These are phyloP conservation scores for Drosophila barbarae DNA, from an alignment of 2,888 invertebrate genomes.

Conservation along the genomic window DNA sequence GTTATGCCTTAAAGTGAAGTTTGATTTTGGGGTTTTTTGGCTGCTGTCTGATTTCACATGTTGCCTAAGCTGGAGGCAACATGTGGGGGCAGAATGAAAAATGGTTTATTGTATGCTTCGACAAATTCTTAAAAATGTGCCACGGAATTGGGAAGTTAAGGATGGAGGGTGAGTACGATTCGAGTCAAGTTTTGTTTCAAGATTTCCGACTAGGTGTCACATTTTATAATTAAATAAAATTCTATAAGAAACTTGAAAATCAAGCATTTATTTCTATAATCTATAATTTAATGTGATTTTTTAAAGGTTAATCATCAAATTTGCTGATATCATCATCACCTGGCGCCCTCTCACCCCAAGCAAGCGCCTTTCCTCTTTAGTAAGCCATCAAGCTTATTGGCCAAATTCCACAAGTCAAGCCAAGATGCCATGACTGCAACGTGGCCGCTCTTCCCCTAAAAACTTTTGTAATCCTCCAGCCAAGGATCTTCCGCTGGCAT, in stretches of 20 bases:
- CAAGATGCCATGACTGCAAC: conserved; percentile 21
- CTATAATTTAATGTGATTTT: background rate
- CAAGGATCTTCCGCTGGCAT: conserved; percentile 13
- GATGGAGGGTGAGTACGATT: too few relatives aligned
- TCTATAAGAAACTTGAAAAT: background rate
- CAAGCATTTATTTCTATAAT: background rate
- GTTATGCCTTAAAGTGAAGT: conserved; percentile 45
- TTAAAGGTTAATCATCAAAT: background rate
- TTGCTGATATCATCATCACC: background rate
- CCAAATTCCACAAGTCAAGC: conserved; percentile 8
- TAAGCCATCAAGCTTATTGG: background rate
- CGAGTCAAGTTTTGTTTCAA: conserved; percentile 5
- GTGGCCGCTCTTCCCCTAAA: background rate
- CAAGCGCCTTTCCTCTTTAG: background rate
- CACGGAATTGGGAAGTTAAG: background rate
- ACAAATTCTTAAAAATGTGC: conserved; percentile 41
- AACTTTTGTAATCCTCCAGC: conserved; percentile 28
- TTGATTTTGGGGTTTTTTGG: conserved; percentile 2
- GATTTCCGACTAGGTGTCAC: background rate
- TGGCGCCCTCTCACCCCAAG: background rate
- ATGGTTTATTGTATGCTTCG: conserved; percentile 60
- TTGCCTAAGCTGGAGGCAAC: conserved; percentile 6
- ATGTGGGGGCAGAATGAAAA: conserved; percentile 45
- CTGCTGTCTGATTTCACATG: conserved; percentile 9
- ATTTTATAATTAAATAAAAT: background rate